Evolutionary conservation across 2,797 vertebrate genomes (phyloP).

Genomic region (Anabacerthia variegaticeps): DNA sequence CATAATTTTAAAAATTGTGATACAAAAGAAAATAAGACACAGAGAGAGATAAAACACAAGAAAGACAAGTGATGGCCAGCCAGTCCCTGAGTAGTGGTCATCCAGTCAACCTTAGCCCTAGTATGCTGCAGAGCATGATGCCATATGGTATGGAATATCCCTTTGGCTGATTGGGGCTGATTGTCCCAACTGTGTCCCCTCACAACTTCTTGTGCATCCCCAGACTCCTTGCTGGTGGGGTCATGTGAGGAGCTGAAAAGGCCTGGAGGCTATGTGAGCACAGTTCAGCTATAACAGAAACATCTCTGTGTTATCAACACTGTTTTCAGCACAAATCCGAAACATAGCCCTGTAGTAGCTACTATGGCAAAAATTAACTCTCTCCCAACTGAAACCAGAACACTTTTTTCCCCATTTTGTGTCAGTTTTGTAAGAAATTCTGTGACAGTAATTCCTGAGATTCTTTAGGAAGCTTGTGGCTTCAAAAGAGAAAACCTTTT

Average conservation of each 20-base stretch:
- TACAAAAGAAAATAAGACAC: not conserved
- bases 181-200: not conserved
- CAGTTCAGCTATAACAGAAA: not conserved
- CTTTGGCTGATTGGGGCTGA: not conserved
- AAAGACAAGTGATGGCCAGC: not conserved
- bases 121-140: not conserved
- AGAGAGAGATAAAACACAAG: not conserved
- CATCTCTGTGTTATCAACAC: not conserved
- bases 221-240: not conserved
- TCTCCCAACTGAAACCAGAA: fast-evolving
- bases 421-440: not conserved
- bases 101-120: not conserved
- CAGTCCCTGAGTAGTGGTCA: not conserved
- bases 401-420: not conserved
- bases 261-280: fast-evolving
- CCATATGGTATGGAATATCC: not conserved
- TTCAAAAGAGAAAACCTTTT: not conserved
- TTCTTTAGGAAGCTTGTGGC: not conserved
- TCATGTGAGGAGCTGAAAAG: not conserved
- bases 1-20: not conserved
- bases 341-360: not conserved
- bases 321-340: not conserved
- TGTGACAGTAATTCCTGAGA: not conserved
- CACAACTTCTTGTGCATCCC: not conserved
- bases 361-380: not conserved